Conservation (phyloP, 2,797 vertebrate species). For the Liasis olivaceus region DNA sequence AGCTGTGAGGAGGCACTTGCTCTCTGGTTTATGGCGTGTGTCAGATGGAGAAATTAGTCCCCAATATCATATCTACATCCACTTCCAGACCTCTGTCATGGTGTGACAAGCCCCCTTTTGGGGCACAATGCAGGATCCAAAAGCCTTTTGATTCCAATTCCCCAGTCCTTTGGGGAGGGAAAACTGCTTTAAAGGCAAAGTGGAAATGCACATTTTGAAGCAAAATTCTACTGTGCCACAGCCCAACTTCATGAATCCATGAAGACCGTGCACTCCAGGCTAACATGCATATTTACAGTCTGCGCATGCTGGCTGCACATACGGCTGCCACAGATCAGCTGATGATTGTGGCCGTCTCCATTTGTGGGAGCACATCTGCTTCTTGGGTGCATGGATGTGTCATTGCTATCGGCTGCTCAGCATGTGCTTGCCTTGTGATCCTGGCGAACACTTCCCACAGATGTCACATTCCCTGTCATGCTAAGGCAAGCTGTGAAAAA, state of each 20-base stretch:
- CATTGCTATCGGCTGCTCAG: not conserved
- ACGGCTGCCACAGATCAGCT: not conserved
- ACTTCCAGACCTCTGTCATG: not conserved
- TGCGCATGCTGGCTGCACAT: not conserved
- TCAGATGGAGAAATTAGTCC: not conserved
- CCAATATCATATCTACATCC: not conserved
- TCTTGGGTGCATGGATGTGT: rapidly evolving
- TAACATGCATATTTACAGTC: not conserved
- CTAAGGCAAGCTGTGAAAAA: not conserved
- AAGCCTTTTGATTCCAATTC: not conserved
- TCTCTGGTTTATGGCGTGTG: not conserved
- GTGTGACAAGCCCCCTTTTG: not conserved
- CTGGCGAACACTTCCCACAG: not conserved
- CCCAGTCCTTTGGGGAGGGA: not conserved
- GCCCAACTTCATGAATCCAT: not conserved
- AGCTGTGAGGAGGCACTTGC: not conserved
- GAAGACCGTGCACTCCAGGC: not conserved
- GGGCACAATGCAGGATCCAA: not conserved
- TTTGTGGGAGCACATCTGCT: not conserved
- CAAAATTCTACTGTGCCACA: not conserved
- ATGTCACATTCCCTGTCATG: not conserved
- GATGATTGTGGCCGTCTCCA: not conserved
- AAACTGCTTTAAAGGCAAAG: not conserved
- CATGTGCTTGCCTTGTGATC: not conserved
- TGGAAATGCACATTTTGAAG: not conserved